These are phyloP conservation scores for Dione vanillae DNA, from an alignment of 2,888 invertebrate genomes.

Conservation along the genomic window DNA sequence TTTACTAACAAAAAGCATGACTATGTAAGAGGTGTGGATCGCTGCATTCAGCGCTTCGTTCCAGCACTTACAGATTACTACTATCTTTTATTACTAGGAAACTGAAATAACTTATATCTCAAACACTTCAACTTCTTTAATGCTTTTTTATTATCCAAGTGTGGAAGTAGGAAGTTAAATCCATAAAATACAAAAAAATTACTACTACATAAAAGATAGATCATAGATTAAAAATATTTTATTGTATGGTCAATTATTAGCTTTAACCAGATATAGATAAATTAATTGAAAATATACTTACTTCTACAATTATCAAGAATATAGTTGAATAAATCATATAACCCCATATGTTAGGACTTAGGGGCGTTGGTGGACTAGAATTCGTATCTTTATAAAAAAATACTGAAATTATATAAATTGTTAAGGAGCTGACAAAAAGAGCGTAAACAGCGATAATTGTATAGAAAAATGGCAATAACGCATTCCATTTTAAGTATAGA, in stretches of 20 bases:
- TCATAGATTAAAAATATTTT: not conserved
- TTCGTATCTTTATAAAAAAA: conserved; percentile 75
- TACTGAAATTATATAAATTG: conserved; percentile 75
- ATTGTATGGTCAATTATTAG: not conserved
- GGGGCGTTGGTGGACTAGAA: conserved; percentile 58
- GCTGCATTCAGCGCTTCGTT: no score
- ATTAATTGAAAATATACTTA: conserved; percentile 49
- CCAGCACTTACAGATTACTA: no score
- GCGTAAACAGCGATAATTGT: conserved; percentile 77
- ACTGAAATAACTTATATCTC: no score
- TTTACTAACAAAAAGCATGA: no score
- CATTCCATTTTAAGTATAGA: conserved; percentile 83
- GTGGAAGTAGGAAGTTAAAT: no score
- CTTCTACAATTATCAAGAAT: conserved; percentile 71
- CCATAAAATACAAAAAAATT: no score
- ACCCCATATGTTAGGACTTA: conserved; percentile 66
- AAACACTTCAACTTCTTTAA: no score
- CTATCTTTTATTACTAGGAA: no score
- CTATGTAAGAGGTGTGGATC: no score
- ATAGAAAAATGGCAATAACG: conserved; percentile 81
- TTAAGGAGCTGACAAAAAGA: conserved; percentile 78
- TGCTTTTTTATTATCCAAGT: no score
- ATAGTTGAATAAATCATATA: conserved; percentile 70
- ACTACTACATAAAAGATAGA: no score
- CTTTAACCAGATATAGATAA: not conserved